A percentile compares a stretch with the other conserved stretches of the same genome.
Conservation (phyloP, 2,888 invertebrate genomes). For the Euzetes globulus region DNA sequence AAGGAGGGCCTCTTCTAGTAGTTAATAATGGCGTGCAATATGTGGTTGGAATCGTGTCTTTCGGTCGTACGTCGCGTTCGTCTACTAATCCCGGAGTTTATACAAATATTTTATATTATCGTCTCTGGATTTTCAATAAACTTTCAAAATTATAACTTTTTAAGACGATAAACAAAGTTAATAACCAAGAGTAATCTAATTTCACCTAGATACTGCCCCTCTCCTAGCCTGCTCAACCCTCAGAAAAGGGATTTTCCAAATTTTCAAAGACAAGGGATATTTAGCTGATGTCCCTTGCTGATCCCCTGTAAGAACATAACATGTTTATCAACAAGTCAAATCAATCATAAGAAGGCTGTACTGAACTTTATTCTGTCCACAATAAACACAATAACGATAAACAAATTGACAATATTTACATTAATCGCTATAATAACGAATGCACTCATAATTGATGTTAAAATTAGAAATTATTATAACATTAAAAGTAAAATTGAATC, state of each 20-base stretch:
- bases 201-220: too few species aligned
- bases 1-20: slow-evolving; percentile 37
- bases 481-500: neutral
- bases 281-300: too few species aligned
- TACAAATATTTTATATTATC: slow-evolving; percentile 37
- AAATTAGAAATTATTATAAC: neutral
- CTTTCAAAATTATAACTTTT: neutral
- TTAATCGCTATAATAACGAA: neutral
- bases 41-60: slow-evolving; percentile 39
- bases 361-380: too few species aligned
- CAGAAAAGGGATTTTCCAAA: too few species aligned
- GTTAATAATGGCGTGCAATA: slow-evolving; percentile 31
- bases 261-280: too few species aligned
- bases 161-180: neutral
- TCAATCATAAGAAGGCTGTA: too few species aligned
- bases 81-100: slow-evolving; percentile 38
- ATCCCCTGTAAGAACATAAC: too few species aligned
- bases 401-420: neutral
- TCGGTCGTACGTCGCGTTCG: slow-evolving; percentile 38
- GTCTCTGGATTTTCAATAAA: slow-evolving; percentile 37
- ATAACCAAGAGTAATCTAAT: neutral
- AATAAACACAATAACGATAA: neutral
- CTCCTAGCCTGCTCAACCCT: too few species aligned
- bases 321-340: too few species aligned
- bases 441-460: neutral